phyloP scores from a whole-genome alignment of 2,113 vertebrate species.

The Tupaia chinensis region DNA sequence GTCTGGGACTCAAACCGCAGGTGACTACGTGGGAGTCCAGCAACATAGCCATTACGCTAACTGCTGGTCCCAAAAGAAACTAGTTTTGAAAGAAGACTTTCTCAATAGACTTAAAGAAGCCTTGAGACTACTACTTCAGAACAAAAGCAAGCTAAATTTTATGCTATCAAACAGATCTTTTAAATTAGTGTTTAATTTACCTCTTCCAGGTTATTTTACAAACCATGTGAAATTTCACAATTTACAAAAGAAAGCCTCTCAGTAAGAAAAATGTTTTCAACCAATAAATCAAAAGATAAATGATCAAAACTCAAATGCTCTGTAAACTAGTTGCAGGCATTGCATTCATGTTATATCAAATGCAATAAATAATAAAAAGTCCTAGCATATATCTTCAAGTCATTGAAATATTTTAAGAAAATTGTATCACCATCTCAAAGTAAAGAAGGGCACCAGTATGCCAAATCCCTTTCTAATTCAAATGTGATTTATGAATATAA shows the following conservation, averaged over 20 bases:
- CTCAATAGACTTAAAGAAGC: not conserved
- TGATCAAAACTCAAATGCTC: slow-evolving; percentile 40
- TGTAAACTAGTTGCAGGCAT: not conserved
- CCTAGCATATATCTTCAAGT: slow-evolving; percentile 39
- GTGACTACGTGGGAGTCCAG: no score
- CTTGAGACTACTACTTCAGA: not conserved
- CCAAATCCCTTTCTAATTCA: slow-evolving; percentile 78
- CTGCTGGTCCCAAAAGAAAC: no score
- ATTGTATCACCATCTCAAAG: slow-evolving; percentile 50
- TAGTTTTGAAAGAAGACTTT: slow-evolving; percentile 1
- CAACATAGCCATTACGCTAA: no score
- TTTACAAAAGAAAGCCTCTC: slow-evolving; percentile 43
- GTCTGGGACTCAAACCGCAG: no score
- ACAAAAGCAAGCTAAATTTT: not conserved
- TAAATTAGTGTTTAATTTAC: slow-evolving; percentile 35
- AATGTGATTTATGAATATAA: slow-evolving; percentile 80
- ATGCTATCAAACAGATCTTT: not conserved
- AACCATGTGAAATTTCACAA: slow-evolving; percentile 9
- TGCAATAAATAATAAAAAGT: slow-evolving; percentile 34
- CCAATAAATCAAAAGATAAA: slow-evolving; percentile 71
- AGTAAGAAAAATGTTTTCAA: slow-evolving; percentile 58
- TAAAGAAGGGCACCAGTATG: slow-evolving; percentile 55
- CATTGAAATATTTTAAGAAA: slow-evolving; percentile 78
- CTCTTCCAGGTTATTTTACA: slow-evolving; percentile 31
- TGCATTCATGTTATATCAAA: slow-evolving; percentile 10